Conservation (phyloP, 1,140 invertebrate species). For the Chymomyza costata region DNA sequence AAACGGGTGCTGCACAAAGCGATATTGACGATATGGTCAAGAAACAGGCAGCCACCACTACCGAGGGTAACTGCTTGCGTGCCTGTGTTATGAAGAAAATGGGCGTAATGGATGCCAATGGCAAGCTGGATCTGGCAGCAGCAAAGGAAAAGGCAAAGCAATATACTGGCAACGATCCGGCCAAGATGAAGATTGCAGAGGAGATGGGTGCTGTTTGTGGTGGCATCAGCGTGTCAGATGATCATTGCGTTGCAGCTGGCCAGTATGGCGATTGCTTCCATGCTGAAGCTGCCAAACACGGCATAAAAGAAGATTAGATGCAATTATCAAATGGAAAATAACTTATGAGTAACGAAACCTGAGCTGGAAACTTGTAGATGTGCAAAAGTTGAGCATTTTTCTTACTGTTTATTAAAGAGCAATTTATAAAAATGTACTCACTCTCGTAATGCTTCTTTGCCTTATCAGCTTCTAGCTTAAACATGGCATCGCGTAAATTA, state of each 20-base stretch:
- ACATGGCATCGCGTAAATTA: slow-evolving; percentile 43
- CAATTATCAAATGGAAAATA: slow-evolving; percentile 10
- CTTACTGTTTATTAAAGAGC: slow-evolving; percentile 8
- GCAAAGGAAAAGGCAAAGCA: slow-evolving; percentile 52
- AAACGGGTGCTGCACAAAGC: slow-evolving; percentile 34
- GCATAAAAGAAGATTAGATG: slow-evolving; percentile 19
- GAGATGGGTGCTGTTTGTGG: slow-evolving; percentile 51
- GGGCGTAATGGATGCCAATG: slow-evolving; percentile 24
- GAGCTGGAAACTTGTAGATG: background rate
- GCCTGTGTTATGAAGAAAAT: slow-evolving; percentile 58
- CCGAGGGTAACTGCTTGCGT: slow-evolving; percentile 49
- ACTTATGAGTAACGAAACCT: background rate
- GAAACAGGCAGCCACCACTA: slow-evolving; percentile 28
- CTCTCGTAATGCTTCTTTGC: slow-evolving; percentile 49
- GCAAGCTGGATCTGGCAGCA: slow-evolving; percentile 37
- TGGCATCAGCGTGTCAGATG: slow-evolving; percentile 35
- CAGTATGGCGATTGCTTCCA: slow-evolving; percentile 45
- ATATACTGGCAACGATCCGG: slow-evolving; percentile 42
- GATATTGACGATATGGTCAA: slow-evolving; percentile 42
- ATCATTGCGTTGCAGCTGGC: slow-evolving; percentile 56
- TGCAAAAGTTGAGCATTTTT: background rate
- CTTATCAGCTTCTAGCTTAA: slow-evolving; percentile 48
- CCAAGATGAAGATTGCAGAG: slow-evolving; percentile 43
- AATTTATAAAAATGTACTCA: slow-evolving; percentile 32
- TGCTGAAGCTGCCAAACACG: slow-evolving; percentile 21